Percentiles rank a stretch among this genome's conserved stretches.
Conservation (phyloP, 2,888 invertebrate species). For the Polia nebulosa region DNA sequence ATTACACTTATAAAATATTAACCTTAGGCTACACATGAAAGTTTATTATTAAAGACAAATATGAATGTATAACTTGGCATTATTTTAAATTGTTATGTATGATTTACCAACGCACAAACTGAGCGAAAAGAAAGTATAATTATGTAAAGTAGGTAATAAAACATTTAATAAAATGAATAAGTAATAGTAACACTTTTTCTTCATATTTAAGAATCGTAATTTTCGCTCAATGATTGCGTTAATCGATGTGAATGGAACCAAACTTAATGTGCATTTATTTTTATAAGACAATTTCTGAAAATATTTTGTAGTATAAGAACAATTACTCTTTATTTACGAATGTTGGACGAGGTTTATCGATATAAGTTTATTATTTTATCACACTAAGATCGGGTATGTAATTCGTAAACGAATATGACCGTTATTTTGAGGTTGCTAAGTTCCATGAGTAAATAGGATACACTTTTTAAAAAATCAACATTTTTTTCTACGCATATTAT, state of each 20-base stretch:
- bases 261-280: not conserved
- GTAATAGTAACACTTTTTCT: too few relatives aligned
- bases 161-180: not conserved
- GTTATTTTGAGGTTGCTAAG: not conserved
- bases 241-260: not conserved
- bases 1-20: conserved; percentile 14
- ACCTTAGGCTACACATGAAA: not conserved
- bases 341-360: conserved; percentile 27
- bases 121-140: too few relatives aligned
- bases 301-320: conserved; percentile 11
- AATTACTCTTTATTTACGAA: conserved; percentile 8
- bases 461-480: not conserved
- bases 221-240: conserved; percentile 9
- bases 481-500: conserved; percentile 14
- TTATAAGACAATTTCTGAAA: conserved; percentile 9
- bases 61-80: conserved; percentile 7
- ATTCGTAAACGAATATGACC: not conserved
- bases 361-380: conserved; percentile 8
- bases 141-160: too few relatives aligned
- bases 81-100: not conserved
- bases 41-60: conserved; percentile 13
- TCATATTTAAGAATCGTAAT: not conserved
- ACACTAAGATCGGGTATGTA: not conserved
- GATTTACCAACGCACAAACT: conserved; percentile 11
- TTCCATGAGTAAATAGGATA: conserved; percentile 1